Evolutionary conservation across 2,113 vertebrate species (phyloP).

Genomic region (Myodes glareolus): DNA sequence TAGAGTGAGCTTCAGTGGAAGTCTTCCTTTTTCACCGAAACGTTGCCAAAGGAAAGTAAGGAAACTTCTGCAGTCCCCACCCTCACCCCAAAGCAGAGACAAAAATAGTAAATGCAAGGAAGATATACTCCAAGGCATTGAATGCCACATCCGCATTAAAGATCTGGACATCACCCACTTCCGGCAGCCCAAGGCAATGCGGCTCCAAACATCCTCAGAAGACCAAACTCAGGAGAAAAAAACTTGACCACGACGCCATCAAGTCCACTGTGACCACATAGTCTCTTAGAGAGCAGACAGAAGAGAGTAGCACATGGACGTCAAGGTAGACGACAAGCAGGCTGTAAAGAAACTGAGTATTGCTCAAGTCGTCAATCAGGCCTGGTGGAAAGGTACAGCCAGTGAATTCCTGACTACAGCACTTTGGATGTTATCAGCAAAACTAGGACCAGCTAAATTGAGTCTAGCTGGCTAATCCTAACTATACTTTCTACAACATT

Average conservation of each 20-base stretch:
- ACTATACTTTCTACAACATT: not conserved
- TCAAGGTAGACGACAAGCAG: not conserved
- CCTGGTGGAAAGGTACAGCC: not conserved
- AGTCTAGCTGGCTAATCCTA: not conserved
- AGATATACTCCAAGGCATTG: not conserved
- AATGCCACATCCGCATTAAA: not conserved
- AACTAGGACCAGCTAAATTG: not conserved
- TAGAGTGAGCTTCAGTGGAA: not conserved
- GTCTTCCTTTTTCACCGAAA: conserved; percentile 14
- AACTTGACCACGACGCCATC: not conserved
- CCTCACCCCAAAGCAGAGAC: not conserved
- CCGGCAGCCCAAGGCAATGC: not conserved
- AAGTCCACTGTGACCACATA: not conserved
- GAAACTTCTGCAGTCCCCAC: not conserved
- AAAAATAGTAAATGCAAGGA: not conserved
- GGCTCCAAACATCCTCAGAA: not conserved
- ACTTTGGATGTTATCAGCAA: not conserved
- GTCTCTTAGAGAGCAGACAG: not conserved
- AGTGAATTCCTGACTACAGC: not conserved
- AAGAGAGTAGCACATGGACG: not conserved
- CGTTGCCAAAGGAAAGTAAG: not conserved
- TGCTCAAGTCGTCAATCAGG: not conserved
- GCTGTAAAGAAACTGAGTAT: not conserved
- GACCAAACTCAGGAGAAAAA: not conserved
- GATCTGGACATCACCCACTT: not conserved